These are phyloP conservation scores for Enteromius paludinosus DNA, from an alignment of 2,797 vertebrate genomes.

Conservation along the genomic window DNA sequence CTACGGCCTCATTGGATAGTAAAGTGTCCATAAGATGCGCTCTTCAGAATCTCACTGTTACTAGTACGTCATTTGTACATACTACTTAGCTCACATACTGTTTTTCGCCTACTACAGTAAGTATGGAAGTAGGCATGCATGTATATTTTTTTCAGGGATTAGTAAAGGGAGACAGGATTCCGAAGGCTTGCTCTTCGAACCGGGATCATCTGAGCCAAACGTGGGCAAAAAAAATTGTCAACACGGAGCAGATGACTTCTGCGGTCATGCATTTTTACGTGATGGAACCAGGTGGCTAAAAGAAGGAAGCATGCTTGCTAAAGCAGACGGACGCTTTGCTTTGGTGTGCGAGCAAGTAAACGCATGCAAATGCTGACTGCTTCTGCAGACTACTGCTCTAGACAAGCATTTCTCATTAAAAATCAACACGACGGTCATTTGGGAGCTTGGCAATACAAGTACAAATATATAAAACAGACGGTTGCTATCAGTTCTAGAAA, in stretches of 20 bases:
- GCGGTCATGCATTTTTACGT: constrained; percentile 49
- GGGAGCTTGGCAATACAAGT: constrained; percentile 45
- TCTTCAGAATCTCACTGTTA: not conserved
- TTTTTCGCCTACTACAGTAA: not conserved
- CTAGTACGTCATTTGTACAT: not conserved
- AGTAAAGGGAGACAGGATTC: constrained; percentile 2
- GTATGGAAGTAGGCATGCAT: not conserved
- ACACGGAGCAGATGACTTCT: constrained; percentile 13
- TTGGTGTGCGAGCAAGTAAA: not conserved
- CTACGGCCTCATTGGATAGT: not conserved
- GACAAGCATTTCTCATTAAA: constrained; percentile 32
- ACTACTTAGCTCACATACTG: not conserved
- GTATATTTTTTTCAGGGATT: not conserved
- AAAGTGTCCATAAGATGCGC: not conserved
- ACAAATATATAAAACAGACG: constrained; percentile 59
- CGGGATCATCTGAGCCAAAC: constrained; percentile 12
- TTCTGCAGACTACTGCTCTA: constrained; percentile 34
- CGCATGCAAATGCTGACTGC: constrained; percentile 48
- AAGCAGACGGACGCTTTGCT: constrained; percentile 2
- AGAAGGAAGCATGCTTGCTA: constrained; percentile 38
- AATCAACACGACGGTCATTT: constrained; percentile 35
- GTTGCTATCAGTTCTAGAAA: constrained; percentile 52
- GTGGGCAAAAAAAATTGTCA: not conserved
- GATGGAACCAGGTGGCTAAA: constrained; percentile 24
- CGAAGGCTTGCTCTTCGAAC: not conserved